phyloP scores from a whole-genome alignment of 92 coral and sea anemone species.

The Isaurus tuberculatus region DNA sequence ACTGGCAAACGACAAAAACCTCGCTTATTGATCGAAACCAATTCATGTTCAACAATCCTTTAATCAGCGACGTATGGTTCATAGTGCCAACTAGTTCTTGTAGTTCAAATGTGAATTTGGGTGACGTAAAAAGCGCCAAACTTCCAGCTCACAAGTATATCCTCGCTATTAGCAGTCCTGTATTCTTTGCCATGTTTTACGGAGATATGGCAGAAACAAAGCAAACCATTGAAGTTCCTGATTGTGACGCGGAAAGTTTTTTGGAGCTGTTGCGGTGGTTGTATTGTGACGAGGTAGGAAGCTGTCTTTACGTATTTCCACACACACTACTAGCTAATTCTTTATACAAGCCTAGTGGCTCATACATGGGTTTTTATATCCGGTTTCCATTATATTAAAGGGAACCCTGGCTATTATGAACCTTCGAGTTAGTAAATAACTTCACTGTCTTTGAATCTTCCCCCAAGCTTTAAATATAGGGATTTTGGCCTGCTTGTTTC shows the following conservation, averaged over 20 bases:
- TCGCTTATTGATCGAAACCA: slow-evolving; percentile 22
- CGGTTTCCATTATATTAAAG: too few species aligned
- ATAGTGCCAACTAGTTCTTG: not conserved
- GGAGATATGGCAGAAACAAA: slow-evolving; percentile 52
- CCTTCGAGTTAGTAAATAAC: too few species aligned
- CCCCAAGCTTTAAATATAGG: too few species aligned
- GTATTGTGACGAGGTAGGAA: slow-evolving; percentile 42
- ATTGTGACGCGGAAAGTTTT: slow-evolving; percentile 58
- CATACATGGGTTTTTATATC: too few species aligned
- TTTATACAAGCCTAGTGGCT: too few species aligned
- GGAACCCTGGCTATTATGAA: too few species aligned
- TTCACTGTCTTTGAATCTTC: too few species aligned
- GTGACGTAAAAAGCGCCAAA: not conserved
- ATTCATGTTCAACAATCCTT: slow-evolving; percentile 22
- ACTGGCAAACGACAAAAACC: slow-evolving; percentile 23
- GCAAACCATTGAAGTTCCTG: slow-evolving; percentile 29
- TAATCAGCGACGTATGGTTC: slow-evolving; percentile 27
- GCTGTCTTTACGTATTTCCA: not conserved
- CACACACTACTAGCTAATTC: too few species aligned
- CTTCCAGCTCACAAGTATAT: slow-evolving; percentile 60
- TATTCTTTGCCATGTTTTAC: slow-evolving; percentile 55
- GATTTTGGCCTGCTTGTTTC: too few species aligned
- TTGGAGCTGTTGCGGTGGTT: slow-evolving; percentile 50
- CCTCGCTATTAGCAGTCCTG: slow-evolving; percentile 49
- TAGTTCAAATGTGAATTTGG: not conserved